Evolutionary conservation across 1,140 invertebrate species (phyloP), one percentile per base, ranked within the genome.

Genomic region (Arctopsyche grandis): DNA sequence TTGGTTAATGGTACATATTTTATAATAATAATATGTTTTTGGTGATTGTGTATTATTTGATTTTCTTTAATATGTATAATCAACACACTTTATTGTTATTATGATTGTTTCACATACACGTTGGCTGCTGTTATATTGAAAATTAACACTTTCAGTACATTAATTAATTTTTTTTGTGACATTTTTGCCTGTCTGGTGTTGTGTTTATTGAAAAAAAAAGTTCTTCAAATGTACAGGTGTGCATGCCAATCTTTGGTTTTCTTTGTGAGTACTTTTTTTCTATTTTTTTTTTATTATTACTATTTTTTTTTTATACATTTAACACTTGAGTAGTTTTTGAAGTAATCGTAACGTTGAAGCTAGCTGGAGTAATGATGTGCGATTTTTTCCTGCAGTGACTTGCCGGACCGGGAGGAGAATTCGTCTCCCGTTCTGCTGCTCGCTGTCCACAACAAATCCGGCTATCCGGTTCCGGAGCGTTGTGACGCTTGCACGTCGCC

Each of bases 401-500:
- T 82, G 38, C 81, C 81, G 0, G 79, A 82, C 69, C 29, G 71
- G 24, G 81, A 82, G 60, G 81, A 82, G 19, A 66, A 73, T 22
- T 52, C 79, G 10, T 5, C 77, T 7, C 79, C 81, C 14, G 81
- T 80, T 14, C 46, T 80, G 52, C 81, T 82, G 19, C 77, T 82
- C n/a, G 60, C 81, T 19, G 81, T 80, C 7, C 76, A 76, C 16
- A 80, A 79, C 21, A 58, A 66, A n/a, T 43, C 46, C 38, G 9
- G 21, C 4, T 48, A 43, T 44, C 0, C 24, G 21, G 74, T 63
- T 24, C 38, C 74, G 12, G 16, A 76, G 5, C 19, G 22, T 19
- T 74, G 24, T 29, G 71, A 74, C 24, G 14, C 16, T 43, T 60
- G 21, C 22, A 19, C 26, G 86, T 86, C 87, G 81, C 29, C 29